A percentile compares a stretch with the other conserved stretches of the same genome.
Conservation (phyloP, 2,888 invertebrate genomes). For the Drosophila glabriapex region DNA sequence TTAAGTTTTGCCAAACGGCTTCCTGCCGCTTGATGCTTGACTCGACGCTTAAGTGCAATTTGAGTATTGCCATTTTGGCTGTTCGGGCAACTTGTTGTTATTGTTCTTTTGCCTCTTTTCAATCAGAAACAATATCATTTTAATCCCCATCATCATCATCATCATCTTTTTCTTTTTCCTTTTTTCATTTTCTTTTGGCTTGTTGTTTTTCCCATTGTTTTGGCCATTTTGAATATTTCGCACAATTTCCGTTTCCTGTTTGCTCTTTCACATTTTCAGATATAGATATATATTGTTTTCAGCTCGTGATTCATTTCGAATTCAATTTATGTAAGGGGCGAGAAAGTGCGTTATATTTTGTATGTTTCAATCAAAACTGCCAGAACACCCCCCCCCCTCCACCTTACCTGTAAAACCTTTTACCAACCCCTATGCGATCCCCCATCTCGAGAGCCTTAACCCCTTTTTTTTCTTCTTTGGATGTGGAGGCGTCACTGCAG, state of each 20-base stretch:
- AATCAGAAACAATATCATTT: conserved; percentile 13
- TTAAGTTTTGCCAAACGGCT: conserved; percentile 70
- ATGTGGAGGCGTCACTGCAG: conserved; percentile 34
- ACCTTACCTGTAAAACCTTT: background rate
- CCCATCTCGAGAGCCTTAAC: conserved; percentile 15
- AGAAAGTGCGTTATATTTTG: background rate
- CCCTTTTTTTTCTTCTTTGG: background rate
- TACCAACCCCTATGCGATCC: conserved; percentile 5
- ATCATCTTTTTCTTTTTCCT: conserved; percentile 12
- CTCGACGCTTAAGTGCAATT: conserved; percentile 77
- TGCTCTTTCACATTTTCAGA: conserved; percentile 33
- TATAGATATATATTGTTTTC: background rate
- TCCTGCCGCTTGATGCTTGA: conserved; percentile 73
- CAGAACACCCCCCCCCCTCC: background rate
- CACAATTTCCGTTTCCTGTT: conserved; percentile 80
- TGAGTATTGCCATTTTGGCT: conserved; percentile 74
- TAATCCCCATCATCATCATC: background rate
- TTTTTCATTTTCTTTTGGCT: conserved; percentile 37
- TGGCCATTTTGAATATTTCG: conserved; percentile 59
- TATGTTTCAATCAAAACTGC: conserved; percentile 63
- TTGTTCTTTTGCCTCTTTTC: conserved; percentile 10
- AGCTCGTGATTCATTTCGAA: conserved; percentile 62
- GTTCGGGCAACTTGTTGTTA: conserved; percentile 1
- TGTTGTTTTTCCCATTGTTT: conserved; percentile 61
- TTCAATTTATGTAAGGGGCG: background rate